phyloP scores from a whole-genome alignment of 2,113 vertebrate species.

The Hiodon tergisus region DNA sequence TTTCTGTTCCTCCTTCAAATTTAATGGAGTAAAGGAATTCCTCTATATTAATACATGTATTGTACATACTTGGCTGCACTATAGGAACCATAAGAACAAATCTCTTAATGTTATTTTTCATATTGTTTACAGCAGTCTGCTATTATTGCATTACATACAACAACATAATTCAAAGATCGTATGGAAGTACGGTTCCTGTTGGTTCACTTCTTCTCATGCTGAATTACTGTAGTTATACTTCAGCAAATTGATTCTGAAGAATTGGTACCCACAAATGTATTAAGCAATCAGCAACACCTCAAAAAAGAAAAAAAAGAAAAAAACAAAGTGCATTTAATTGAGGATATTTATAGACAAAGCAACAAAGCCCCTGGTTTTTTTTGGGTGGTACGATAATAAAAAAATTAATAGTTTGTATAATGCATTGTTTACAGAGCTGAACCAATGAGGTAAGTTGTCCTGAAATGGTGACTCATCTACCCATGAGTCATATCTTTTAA shows the following conservation, averaged over 20 bases:
- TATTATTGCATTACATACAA: too few relatives aligned
- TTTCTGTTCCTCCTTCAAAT: too few relatives aligned
- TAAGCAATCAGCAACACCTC: background rate
- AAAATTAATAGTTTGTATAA: background rate
- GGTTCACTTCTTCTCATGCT: background rate
- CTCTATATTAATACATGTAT: too few relatives aligned
- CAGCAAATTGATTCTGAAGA: too few relatives aligned
- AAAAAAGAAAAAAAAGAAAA: background rate
- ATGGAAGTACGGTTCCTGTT: background rate
- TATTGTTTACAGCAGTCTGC: too few relatives aligned
- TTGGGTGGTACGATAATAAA: conserved; percentile 1
- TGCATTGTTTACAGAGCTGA: conserved; percentile 20
- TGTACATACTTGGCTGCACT: too few relatives aligned
- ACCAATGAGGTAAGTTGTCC: conserved; percentile 25
- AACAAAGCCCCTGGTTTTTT: background rate
- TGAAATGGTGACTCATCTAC: conserved; percentile 33
- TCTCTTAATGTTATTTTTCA: too few relatives aligned
- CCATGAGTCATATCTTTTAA: conserved; percentile 37
- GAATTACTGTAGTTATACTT: too few relatives aligned
- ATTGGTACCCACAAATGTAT: too few relatives aligned
- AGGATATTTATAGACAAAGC: background rate
- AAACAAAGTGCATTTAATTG: background rate
- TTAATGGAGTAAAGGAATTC: too few relatives aligned
- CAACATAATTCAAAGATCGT: too few relatives aligned
- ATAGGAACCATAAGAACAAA: too few relatives aligned